These are phyloP conservation scores for Labeo catla DNA, from an alignment of 2,113 vertebrate species.

Conservation along the genomic window DNA sequence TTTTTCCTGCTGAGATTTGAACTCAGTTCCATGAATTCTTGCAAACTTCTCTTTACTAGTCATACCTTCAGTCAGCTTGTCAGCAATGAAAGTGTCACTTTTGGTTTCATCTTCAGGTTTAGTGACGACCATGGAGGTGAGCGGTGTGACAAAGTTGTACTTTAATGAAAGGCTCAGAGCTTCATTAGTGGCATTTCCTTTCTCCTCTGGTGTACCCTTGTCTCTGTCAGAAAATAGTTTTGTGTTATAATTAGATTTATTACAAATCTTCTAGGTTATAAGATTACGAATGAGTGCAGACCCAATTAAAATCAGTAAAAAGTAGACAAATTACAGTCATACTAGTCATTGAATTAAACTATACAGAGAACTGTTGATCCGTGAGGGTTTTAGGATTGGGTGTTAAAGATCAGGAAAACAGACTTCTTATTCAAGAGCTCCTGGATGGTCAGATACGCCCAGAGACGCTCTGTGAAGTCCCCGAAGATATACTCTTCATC, in stretches of 20 bases:
- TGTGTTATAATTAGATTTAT: too few species aligned
- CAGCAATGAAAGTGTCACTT: too few species aligned
- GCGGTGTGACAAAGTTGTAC: too few species aligned
- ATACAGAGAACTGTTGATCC: not conserved
- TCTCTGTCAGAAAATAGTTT: too few species aligned
- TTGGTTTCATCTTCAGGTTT: too few species aligned
- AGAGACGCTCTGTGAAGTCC: conserved; percentile 81
- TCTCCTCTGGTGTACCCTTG: too few species aligned
- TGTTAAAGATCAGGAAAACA: too few species aligned
- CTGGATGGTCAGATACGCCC: conserved; percentile 87
- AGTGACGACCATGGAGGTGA: too few species aligned
- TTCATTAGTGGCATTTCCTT: conserved; percentile 67
- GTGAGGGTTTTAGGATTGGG: too few species aligned
- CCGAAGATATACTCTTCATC: conserved; percentile 83
- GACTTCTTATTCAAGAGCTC: conserved; percentile 82
- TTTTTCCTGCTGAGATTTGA: too few species aligned
- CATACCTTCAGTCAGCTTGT: conserved; percentile 83
- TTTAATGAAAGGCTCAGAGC: conserved; percentile 83
- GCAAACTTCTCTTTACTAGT: not conserved
- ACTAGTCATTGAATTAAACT: not conserved
- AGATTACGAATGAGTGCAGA: not conserved
- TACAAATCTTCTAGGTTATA: too few species aligned
- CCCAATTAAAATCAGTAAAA: not conserved
- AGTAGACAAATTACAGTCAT: not conserved
- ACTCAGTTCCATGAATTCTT: not conserved